Base-by-base conservation (phyloP, 2,797 vertebrate species). In the Garrulus glandarius region DNA sequence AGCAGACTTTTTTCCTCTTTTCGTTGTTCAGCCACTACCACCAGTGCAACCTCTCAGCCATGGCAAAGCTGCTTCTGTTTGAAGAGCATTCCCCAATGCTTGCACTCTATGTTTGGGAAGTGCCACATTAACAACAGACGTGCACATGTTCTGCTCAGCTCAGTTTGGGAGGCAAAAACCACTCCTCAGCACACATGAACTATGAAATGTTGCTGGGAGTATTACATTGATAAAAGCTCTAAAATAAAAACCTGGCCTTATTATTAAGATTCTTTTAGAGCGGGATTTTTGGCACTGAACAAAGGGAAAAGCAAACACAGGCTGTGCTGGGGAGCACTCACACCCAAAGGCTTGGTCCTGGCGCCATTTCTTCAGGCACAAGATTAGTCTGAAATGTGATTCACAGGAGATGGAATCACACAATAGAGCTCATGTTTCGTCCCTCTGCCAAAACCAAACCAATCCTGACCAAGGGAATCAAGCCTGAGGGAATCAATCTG, bases 91-190 rank as follows among this genome's bases (percentile, higher is more conserved):
- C 27, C 72, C 65, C 5, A 0, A 67, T 18, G 24, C 24, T 32
- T 0, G 11, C 36, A 1, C 2, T 10, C 30, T 68, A 18, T 1
- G 0, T 46, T 72, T 26, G 36, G 47, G 52, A 49, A 49, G 20
- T 22, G 7, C 6, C 0, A 0, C 24, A 2, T 29, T 49, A 46
- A 30, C 18, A 29, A 15, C 29, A 72, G 68, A 27, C 14, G 3
- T 1, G 12, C 22, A 5, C 2, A 0, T 19, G 3, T 11, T 50
- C 69, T 75, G 59, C 63, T 59, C 60, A n/a, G 83, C 56, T 75
- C 74, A 19, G 11, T 44, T 37, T 8, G 44, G 61, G 59, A 83
- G 37, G 67, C 32, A 26, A 67, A 50, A 70, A 24, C 49, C 63
- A 8, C 53, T 61, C 60, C 83, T 46, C 57, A 50, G 26, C 41